Evolutionary conservation across 2,113 vertebrate genomes (phyloP).

Genomic region (Polypterus bichir): DNA sequence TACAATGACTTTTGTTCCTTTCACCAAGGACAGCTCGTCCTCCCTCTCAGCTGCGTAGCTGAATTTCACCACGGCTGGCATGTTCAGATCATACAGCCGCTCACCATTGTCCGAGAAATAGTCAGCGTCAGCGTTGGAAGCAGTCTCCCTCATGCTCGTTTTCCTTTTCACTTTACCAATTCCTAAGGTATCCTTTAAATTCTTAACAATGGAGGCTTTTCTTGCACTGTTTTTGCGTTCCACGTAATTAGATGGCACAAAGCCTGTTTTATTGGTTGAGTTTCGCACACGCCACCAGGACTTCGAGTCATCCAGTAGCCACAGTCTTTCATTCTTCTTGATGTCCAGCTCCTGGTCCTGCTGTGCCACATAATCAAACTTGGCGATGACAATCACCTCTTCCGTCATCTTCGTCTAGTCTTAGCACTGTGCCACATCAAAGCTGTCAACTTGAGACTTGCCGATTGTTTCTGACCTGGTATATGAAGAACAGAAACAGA

Average conservation of each 20-base stretch:
- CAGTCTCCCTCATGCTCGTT: constrained; percentile 61
- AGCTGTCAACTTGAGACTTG: too few species aligned
- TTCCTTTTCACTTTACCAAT: constrained; percentile 81
- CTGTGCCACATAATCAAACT: constrained; percentile 84
- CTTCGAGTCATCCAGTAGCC: constrained; percentile 80
- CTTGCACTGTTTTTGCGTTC: constrained; percentile 81
- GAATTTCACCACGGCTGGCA: constrained; percentile 78
- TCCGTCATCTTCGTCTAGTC: constrained; percentile 70
- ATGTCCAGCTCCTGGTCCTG: constrained; percentile 87
- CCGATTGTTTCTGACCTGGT: too few species aligned
- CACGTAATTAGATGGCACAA: constrained; percentile 84
- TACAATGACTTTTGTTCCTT: constrained; percentile 75
- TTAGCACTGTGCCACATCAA: too few species aligned
- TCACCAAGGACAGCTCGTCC: constrained; percentile 74
- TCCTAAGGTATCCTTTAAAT: constrained; percentile 76
- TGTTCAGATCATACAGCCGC: constrained; percentile 75
- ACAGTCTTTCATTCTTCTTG: constrained; percentile 79
- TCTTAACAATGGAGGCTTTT: constrained; percentile 81
- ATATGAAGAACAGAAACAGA: too few species aligned
- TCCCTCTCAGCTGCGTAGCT: constrained; percentile 79
- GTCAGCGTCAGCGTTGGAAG: constrained; percentile 60
- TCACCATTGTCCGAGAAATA: constrained; percentile 64
- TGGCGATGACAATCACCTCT: constrained; percentile 81
- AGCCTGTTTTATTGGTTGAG: constrained; percentile 77
- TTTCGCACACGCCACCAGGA: constrained; percentile 86